Evolutionary conservation across 2,888 invertebrate genomes (phyloP).

Genomic region (Amphipoea lucens): DNA sequence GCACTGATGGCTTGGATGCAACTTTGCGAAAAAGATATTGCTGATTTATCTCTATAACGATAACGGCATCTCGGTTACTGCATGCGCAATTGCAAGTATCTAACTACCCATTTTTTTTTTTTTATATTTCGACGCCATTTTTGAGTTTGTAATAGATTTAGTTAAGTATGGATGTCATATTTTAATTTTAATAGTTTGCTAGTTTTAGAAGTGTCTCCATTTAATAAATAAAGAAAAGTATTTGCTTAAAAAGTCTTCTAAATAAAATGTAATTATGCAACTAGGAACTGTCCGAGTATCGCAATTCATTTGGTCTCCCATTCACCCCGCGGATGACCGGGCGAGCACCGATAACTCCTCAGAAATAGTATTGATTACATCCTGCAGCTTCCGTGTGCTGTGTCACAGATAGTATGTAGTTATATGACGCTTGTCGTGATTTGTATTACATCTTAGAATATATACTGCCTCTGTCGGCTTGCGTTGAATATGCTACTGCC

Average conservation of each 20-base stretch:
- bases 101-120: no score
- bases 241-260: not conserved
- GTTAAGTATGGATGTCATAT: no score
- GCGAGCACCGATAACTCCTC: slow-evolving; percentile 57
- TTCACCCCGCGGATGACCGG: slow-evolving; percentile 61
- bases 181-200: no score
- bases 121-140: no score
- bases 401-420: slow-evolving; percentile 41
- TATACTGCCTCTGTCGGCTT: slow-evolving; percentile 2
- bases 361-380: slow-evolving; percentile 67
- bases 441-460: slow-evolving; percentile 14
- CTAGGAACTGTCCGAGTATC: slow-evolving; percentile 4
- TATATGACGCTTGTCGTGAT: slow-evolving; percentile 22
- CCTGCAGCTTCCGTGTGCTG: slow-evolving; percentile 54
- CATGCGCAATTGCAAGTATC: no score
- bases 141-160: no score
- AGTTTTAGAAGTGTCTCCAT: not conserved
- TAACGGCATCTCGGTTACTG: no score
- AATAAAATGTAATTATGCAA: not conserved
- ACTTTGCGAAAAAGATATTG: no score
- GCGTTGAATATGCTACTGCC: not conserved
- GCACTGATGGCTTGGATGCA: no score
- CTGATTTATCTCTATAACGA: no score
- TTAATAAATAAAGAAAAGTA: no score
- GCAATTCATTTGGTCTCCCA: slow-evolving; percentile 8